Conservation (phyloP, 1,140 invertebrate species). For the Drosophila setifemur region DNA sequence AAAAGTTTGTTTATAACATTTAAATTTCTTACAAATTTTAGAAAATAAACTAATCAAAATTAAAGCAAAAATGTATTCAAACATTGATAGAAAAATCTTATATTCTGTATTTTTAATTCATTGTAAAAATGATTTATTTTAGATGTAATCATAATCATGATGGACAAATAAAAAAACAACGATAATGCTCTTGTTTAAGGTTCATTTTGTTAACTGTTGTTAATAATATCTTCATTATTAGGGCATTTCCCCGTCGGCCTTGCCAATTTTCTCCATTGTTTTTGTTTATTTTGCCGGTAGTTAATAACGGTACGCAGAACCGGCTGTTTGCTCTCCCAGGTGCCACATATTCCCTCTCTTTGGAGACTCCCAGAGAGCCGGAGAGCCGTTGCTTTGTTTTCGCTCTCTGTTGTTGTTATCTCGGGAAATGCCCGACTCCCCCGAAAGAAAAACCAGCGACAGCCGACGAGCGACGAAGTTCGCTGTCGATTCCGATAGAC, state of each 20-base stretch:
- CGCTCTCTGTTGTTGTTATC: slow-evolving; percentile 78
- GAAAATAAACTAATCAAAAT: too few relatives aligned
- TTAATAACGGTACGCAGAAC: slow-evolving; percentile 42
- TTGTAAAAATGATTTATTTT: too few relatives aligned
- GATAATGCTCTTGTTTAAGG: too few relatives aligned
- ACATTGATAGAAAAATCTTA: too few relatives aligned
- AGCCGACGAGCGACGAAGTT: slow-evolving; percentile 12
- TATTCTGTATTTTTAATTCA: not conserved
- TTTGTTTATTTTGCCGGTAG: slow-evolving; percentile 60
- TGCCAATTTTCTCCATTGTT: not conserved
- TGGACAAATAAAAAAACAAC: too few relatives aligned
- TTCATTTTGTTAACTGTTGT: too few relatives aligned
- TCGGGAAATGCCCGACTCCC: slow-evolving; percentile 48
- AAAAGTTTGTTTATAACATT: too few relatives aligned
- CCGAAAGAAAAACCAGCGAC: slow-evolving; percentile 11
- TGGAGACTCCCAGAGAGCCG: slow-evolving; percentile 23
- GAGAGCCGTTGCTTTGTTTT: slow-evolving; percentile 41
- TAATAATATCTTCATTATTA: not conserved
- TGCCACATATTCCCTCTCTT: not conserved
- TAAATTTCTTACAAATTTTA: too few relatives aligned
- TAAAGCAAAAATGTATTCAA: too few relatives aligned
- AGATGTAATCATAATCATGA: too few relatives aligned
- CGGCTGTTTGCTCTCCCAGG: slow-evolving; percentile 48
- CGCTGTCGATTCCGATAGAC: slow-evolving; percentile 22
- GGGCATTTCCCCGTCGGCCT: not conserved